Conservation (phyloP, 2,797 vertebrate species). For the Melanotaenia maccullochi region DNA sequence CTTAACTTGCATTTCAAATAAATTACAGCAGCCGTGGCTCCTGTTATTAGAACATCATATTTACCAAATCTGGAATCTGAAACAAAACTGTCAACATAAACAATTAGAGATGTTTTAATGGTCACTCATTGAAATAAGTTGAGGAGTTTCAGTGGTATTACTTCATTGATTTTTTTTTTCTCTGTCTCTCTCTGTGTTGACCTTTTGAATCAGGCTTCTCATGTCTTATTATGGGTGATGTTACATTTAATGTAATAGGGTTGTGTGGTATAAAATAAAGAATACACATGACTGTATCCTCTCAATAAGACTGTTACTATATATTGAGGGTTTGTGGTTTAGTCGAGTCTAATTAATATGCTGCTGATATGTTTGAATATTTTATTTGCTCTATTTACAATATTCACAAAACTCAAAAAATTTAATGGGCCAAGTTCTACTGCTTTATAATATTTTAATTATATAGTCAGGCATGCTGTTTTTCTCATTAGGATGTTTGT, state of each 20-base stretch:
- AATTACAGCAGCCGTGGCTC: neutral
- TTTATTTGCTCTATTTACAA: constrained; percentile 13
- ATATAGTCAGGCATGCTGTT: constrained; percentile 1
- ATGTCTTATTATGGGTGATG: neutral
- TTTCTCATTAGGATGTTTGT: constrained; percentile 26
- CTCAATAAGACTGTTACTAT: neutral
- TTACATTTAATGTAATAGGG: neutral
- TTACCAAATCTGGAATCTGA: neutral
- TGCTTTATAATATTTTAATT: neutral
- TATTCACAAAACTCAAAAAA: neutral
- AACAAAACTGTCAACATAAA: neutral
- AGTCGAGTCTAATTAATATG: neutral
- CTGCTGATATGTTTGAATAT: neutral
- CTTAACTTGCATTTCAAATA: neutral
- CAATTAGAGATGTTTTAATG: neutral
- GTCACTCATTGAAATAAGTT: neutral
- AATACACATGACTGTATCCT: neutral
- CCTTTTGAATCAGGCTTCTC: neutral
- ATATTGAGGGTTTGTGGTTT: neutral
- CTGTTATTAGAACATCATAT: neutral
- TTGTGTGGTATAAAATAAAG: neutral
- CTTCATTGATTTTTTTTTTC: neutral
- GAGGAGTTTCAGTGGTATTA: neutral
- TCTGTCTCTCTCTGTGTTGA: too few species aligned
- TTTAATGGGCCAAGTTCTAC: neutral